These are phyloP conservation scores for Pachliopta kotzebuea DNA, from an alignment of 2,888 invertebrate genomes.

Conservation along the genomic window DNA sequence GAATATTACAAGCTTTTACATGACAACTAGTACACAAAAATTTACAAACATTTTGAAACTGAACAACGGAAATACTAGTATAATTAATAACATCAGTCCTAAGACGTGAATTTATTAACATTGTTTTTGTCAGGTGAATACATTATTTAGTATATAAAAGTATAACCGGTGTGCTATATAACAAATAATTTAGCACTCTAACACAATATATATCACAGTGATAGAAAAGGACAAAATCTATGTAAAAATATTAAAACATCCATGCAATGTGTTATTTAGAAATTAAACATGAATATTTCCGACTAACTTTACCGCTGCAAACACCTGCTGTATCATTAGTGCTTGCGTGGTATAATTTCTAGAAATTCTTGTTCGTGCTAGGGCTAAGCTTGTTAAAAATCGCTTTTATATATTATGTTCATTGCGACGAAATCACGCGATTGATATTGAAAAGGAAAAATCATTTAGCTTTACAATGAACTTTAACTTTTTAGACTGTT, in stretches of 20 bases:
- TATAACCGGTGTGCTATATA: not conserved
- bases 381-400: constrained; percentile 18
- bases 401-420: constrained; percentile 24
- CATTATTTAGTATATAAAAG: no score
- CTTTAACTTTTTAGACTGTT: not conserved
- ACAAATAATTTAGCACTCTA: not conserved
- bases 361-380: constrained; percentile 26
- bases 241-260: not conserved
- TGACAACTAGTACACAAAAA: not conserved
- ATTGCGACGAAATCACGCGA: constrained; percentile 22
- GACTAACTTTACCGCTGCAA: constrained; percentile 4
- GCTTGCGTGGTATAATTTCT: constrained; percentile 26
- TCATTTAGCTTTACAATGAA: constrained; percentile 14
- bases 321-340: constrained; percentile 17
- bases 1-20: not conserved
- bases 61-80: no score
- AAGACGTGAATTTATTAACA: not conserved
- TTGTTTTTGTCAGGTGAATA: no score
- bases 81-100: no score
- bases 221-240: not conserved
- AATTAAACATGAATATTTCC: constrained; percentile 7
- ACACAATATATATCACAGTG: not conserved
- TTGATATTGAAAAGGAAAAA: constrained; percentile 4
- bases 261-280: not conserved
- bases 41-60: no score